Evolutionary conservation across 2,797 vertebrate genomes (phyloP), one percentile per base, ranked within the genome.

Genomic region (Argentina silus): DNA sequence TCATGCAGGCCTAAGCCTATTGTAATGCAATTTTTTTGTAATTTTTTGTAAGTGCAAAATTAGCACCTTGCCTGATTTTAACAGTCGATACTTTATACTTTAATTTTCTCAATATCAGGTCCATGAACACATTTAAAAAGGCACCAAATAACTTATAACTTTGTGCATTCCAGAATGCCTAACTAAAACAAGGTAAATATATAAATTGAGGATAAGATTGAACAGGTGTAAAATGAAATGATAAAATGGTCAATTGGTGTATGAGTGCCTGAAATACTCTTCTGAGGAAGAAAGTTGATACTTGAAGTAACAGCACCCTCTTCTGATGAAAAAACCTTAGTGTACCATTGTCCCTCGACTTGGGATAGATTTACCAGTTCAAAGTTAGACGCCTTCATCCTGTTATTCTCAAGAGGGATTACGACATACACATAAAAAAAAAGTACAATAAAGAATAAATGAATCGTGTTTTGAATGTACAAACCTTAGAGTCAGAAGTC

Each of bases 231-330:
- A 50, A 57, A 19, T 19, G 9, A 27, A 5, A 21, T 59, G 12
- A 36, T 4, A 1, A 15, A 6, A 60, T 15, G 17, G 11, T 27
- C 23, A 60, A 6, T 36, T 12, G 6, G 57, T 36, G 23, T 60
- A 14, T 4, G 8, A 59, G 27, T 27, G 36, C 23, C 14, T 7
- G 59, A 60, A 14, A 2, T 15, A 5, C 50, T 51, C 50, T 57
- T 57, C 19, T 15, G n/a, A 17, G 19, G 42, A 43, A 27, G 15
- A 21, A 1, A 47, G 12, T 5, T 23, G n/a, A 48, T 45, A 9
- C 19, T 19, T 67, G 70, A 85, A 72, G 70, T 69, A 21, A 85
- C 57, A 89, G 88, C 90, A 81, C 90, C 91, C 90, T 87, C 90
- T 90, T 86, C 81, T 91, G 91, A 83, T 85, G n/a, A 48, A 74